phyloP scores from a whole-genome alignment of 2,797 vertebrate genomes.

The Bucorvus abyssinicus region DNA sequence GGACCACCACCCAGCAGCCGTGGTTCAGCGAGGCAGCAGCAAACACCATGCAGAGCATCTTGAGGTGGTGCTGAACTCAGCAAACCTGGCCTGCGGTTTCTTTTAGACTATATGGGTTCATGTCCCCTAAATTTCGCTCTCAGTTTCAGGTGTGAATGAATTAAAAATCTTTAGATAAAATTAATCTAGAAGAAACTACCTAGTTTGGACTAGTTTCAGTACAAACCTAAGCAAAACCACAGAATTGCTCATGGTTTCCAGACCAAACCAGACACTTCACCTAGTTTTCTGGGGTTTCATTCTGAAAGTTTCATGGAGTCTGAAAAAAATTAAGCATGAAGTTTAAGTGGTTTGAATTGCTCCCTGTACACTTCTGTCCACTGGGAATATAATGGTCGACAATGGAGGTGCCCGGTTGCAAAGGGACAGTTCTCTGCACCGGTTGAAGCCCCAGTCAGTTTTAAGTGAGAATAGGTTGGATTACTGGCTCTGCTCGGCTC shows the following conservation, averaged over 20 bases:
- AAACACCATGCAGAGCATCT: background rate
- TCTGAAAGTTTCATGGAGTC: background rate
- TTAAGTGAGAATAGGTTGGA: background rate
- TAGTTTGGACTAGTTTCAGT: constrained; percentile 12
- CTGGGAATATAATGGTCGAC: background rate
- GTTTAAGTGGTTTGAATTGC: background rate
- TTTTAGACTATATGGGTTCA: constrained; percentile 6
- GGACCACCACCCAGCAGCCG: background rate
- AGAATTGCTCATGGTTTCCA: constrained; percentile 60
- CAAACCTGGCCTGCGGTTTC: constrained; percentile 23
- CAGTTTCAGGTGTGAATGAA: constrained; percentile 52
- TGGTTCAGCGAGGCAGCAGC: background rate
- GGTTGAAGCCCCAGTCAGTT: accelerated
- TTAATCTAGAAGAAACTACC: background rate
- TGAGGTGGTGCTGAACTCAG: background rate
- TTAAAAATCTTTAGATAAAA: background rate
- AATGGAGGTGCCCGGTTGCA: background rate
- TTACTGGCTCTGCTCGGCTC: background rate
- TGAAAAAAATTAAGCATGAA: background rate
- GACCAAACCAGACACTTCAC: constrained; percentile 4
- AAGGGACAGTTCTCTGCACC: background rate
- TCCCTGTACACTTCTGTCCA: background rate
- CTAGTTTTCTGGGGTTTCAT: background rate
- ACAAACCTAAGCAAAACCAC: constrained; percentile 52
- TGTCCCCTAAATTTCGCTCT: constrained; percentile 49